phyloP scores from a whole-genome alignment of 2,113 vertebrate species.

The Cacatua alba region DNA sequence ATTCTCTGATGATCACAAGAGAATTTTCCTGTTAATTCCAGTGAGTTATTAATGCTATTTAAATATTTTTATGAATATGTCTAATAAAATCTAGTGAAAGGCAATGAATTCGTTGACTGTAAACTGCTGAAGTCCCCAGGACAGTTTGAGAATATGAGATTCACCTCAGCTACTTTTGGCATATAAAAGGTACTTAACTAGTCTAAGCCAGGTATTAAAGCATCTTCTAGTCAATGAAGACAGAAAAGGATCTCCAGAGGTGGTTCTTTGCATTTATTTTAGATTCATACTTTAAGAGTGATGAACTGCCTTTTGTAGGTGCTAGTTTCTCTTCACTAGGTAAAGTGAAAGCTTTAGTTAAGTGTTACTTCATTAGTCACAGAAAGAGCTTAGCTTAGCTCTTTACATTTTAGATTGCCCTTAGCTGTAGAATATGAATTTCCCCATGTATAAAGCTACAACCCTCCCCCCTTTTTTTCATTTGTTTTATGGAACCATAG shows the following conservation, averaged over 20 bases:
- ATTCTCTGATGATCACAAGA: constrained; percentile 12
- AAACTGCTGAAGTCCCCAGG: constrained; percentile 12
- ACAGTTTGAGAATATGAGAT: constrained; percentile 18
- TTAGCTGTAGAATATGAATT: not conserved
- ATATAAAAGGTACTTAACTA: not conserved
- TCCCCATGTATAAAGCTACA: not conserved
- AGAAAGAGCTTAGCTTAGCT: not conserved
- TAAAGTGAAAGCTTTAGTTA: not conserved
- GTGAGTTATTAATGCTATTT: constrained; percentile 31
- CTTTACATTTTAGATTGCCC: not conserved
- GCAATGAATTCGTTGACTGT: constrained; percentile 10
- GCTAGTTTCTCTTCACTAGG: not conserved
- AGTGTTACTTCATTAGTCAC: not conserved
- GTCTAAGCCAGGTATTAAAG: not conserved
- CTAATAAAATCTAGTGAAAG: constrained; percentile 33
- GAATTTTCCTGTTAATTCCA: constrained; percentile 43
- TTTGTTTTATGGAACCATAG: not conserved
- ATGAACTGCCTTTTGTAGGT: not conserved
- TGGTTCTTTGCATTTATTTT: not conserved
- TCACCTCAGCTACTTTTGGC: not conserved
- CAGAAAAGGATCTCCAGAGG: not conserved
- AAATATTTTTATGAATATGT: constrained; percentile 1
- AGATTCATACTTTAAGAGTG: not conserved
- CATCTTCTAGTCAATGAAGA: not conserved
- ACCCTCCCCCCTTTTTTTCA: too few relatives aligned